phyloP scores from a whole-genome alignment of 2,113 vertebrate species.

The Otus sunia region DNA sequence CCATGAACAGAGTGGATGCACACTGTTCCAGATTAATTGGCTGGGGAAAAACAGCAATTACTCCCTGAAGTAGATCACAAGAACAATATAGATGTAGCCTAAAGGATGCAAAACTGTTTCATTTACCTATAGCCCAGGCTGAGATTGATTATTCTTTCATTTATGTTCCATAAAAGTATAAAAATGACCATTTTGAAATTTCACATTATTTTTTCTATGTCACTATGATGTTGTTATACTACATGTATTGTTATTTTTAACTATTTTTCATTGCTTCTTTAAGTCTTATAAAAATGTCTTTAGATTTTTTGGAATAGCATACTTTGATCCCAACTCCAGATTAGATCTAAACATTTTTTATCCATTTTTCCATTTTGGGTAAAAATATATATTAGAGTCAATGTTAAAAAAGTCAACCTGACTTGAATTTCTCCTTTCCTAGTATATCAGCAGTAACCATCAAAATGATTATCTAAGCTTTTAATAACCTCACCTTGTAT shows the following conservation, averaged over 20 bases:
- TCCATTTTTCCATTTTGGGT: background rate
- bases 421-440: background rate
- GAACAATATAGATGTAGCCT: background rate
- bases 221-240: background rate
- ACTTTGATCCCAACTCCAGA: background rate
- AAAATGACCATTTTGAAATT: background rate
- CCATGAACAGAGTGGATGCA: background rate
- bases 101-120: background rate
- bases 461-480: background rate
- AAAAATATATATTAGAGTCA: background rate
- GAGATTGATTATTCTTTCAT: background rate
- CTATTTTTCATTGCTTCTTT: background rate
- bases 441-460: background rate
- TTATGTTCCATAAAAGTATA: background rate
- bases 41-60: background rate
- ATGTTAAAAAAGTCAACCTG: background rate
- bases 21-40: background rate
- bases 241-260: background rate
- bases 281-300: background rate
- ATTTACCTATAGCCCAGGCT: background rate
- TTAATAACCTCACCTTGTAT: background rate
- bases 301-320: background rate
- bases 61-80: background rate
- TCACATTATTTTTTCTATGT: background rate
- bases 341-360: background rate